These are phyloP conservation scores for Tenualosa ilisha DNA, from an alignment of 2,797 vertebrate genomes.

Conservation along the genomic window DNA sequence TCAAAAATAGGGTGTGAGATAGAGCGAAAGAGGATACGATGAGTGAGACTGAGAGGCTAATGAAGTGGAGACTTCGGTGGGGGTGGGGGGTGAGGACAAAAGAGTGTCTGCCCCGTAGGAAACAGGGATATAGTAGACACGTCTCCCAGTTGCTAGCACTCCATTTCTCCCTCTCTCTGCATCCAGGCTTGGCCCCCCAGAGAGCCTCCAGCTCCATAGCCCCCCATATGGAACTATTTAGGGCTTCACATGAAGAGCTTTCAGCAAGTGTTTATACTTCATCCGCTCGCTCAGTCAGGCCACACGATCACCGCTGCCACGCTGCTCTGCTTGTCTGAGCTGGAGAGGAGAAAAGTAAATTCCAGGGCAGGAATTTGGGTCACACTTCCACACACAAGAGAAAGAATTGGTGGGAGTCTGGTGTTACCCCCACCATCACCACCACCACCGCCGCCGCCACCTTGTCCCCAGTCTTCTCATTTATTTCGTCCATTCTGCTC, in stretches of 20 bases:
- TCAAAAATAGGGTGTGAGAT: neutral
- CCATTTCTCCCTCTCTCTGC: neutral
- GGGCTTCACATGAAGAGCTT: conserved; percentile 36
- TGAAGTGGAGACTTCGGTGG: neutral
- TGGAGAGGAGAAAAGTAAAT: conserved; percentile 53
- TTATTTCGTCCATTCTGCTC: neutral
- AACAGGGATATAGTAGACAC: neutral
- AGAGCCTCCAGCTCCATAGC: conserved; percentile 33
- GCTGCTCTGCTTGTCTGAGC: neutral
- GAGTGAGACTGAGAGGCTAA: neutral
- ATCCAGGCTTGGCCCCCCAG: neutral
- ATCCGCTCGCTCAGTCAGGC: conserved; percentile 47
- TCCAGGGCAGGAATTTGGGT: conserved; percentile 53
- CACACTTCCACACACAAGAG: conserved; percentile 39
- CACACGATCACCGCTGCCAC: neutral
- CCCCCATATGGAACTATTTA: conserved; percentile 59
- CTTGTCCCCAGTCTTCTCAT: neutral
- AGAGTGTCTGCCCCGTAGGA: neutral
- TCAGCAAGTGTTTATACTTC: conserved; percentile 37
- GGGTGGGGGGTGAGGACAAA: neutral
- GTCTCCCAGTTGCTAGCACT: neutral
- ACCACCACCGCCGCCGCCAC: neutral
- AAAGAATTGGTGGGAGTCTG: conserved; percentile 13
- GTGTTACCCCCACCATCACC: neutral
- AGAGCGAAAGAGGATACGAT: neutral